Base-by-base conservation (phyloP, 2,888 invertebrate species). In the Chromoteleia sp. region DNA sequence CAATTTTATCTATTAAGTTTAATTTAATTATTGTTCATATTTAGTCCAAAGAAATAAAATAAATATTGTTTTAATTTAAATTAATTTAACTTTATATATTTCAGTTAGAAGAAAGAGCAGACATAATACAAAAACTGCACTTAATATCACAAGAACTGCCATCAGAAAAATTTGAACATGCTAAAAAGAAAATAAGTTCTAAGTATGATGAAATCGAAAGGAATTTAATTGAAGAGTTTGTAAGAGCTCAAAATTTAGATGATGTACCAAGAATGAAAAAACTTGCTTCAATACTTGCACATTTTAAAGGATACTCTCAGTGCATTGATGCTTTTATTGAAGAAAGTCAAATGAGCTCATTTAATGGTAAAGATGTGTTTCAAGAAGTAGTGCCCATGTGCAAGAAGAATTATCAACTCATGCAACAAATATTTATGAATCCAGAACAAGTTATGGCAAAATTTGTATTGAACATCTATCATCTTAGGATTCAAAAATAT, bases 381-480 rank as follows among this genome's bases (percentile, higher is more conserved):
- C 94, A 95, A 59, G 96, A 98, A 77, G 96, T 99, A 8, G 93
- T 98, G 48, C 97, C 97, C 0, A 93, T 99, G 85, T 99, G 98
- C 92, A 95, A 95, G 86, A 96, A 96, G 89, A 98, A 97, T 92
- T 94, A 97, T 91, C 94, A 95, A 86, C 94, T 96, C 81, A 97
- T 97, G 82, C 95, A 95, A 88, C 95, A 96, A 88, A 98, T 99
- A 0, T 99, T 99, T 91, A 96, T 96, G 4, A 98, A 98, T 92
- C 98, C 98, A 0, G 97, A 98, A 85, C 97, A 98, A 93, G 98
- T 99, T 6, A 98, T 99, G 97, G 97, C 97, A 75, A 99, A 99
- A 93, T 98, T 99, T 92, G 97, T 99, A 50, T 93, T 99, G 14
- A 98, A 98, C 91, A 96, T 99, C 80, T 99, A 98, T 92, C 97